Evolutionary conservation across 2,797 vertebrate species (phyloP).

Genomic region (Pogoniulus pusillus): DNA sequence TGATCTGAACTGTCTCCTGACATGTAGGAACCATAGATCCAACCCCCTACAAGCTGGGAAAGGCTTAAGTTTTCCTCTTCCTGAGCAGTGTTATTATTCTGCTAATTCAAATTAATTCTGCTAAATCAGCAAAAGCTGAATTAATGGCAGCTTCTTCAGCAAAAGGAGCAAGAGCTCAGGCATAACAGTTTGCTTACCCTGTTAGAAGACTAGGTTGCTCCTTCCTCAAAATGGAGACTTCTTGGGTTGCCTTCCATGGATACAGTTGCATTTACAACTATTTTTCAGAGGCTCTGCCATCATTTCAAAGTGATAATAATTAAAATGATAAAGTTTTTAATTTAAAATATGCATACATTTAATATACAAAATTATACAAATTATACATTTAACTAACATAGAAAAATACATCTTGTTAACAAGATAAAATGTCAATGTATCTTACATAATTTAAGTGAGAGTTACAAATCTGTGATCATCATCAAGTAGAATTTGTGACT

Average conservation of each 20-base stretch:
- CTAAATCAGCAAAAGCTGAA: not conserved
- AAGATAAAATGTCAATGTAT: conserved; percentile 73
- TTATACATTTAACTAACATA: conserved; percentile 77
- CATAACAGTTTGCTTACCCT: not conserved
- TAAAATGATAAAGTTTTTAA: conserved; percentile 53
- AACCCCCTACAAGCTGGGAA: not conserved
- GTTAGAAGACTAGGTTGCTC: not conserved
- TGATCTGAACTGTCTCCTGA: not conserved
- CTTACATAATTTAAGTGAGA: conserved; percentile 62
- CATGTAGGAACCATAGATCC: not conserved
- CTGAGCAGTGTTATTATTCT: not conserved
- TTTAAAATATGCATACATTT: conserved; percentile 76
- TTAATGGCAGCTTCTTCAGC: not conserved
- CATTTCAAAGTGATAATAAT: not conserved
- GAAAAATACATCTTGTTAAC: conserved; percentile 81
- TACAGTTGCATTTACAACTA: not conserved
- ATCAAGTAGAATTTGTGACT: conserved; percentile 43
- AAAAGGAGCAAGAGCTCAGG: not conserved
- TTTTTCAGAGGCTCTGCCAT: conserved; percentile 16
- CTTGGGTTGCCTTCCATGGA: not conserved
- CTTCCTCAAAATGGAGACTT: not conserved
- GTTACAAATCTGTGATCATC: conserved; percentile 62
- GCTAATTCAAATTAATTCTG: not conserved
- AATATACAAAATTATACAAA: conserved; percentile 81
- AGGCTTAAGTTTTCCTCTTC: not conserved